phyloP scores from a whole-genome alignment of 92 coral and sea anemone species.

The Siderastrea radians region DNA sequence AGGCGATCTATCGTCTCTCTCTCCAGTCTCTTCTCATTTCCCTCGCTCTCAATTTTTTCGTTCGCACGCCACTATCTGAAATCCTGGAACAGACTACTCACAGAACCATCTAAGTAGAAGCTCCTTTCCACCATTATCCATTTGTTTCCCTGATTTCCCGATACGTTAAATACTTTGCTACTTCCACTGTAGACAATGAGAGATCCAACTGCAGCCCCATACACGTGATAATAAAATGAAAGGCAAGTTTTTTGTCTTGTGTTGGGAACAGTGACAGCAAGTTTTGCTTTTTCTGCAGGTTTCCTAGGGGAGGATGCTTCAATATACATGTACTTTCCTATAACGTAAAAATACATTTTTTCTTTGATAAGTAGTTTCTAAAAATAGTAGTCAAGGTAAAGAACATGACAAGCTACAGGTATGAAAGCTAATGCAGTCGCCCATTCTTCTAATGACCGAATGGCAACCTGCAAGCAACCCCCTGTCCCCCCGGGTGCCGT shows the following conservation, averaged over 20 bases:
- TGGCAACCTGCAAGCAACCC: too few species aligned
- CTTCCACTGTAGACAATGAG: slow-evolving; percentile 1
- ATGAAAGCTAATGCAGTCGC: not conserved
- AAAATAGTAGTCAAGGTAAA: too few species aligned
- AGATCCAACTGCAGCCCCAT: slow-evolving; percentile 21
- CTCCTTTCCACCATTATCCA: slow-evolving; percentile 4
- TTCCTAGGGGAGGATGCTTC: slow-evolving; percentile 13
- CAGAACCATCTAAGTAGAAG: not conserved
- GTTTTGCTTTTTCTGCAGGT: slow-evolving; percentile 21
- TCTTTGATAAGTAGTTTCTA: not conserved
- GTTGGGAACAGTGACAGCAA: not conserved
- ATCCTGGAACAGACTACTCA: not conserved
- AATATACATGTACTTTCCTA: not conserved
- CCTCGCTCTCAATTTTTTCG: too few species aligned
- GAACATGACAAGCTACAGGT: too few species aligned
- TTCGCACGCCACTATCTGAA: too few species aligned
- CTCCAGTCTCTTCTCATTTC: too few species aligned
- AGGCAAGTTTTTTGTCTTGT: slow-evolving; percentile 12
- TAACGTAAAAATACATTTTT: not conserved
- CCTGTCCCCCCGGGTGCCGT: too few species aligned
- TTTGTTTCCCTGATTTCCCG: too few species aligned
- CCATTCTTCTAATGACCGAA: too few species aligned
- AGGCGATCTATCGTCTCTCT: too few species aligned
- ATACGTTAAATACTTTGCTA: too few species aligned
- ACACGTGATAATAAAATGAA: not conserved